Conservation (phyloP, 1,140 invertebrate genomes). For the Anagrus nilaparvatae region DNA sequence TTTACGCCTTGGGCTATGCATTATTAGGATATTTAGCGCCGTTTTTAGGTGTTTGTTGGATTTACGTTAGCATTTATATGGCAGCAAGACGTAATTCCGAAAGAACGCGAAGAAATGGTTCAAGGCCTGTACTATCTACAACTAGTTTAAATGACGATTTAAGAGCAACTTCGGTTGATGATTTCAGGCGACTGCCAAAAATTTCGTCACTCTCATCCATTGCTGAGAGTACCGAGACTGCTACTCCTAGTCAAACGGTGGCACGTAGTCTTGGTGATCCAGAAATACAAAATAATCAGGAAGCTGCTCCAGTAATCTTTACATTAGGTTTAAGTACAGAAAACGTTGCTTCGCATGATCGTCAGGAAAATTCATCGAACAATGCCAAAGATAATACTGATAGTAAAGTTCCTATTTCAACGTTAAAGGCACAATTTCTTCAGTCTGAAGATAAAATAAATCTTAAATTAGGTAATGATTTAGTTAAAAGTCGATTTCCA, state of each 20-base stretch:
- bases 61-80: conserved; percentile 61
- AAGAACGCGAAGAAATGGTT: conserved; percentile 55
- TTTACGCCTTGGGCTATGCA: conserved; percentile 42
- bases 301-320: conserved; percentile 25
- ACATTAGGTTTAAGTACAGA: conserved; percentile 29
- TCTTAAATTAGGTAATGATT: conserved; percentile 10
- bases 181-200: conserved; percentile 31
- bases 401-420: conserved; percentile 26
- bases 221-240: conserved; percentile 37
- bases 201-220: conserved; percentile 40
- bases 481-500: conserved; percentile 19
- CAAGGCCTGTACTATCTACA: conserved; percentile 40
- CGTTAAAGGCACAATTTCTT: conserved; percentile 23
- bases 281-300: conserved; percentile 10
- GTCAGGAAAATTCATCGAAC: conserved; percentile 14
- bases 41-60: conserved; percentile 55
- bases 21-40: conserved; percentile 55
- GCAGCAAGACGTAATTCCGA: conserved; percentile 61
- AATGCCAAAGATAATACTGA: conserved; percentile 11
- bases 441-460: conserved; percentile 18
- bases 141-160: conserved; percentile 33
- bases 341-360: too few species aligned
- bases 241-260: conserved; percentile 25
- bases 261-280: conserved; percentile 1
- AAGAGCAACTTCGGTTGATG: conserved; percentile 21